Evolutionary conservation across 2,888 invertebrate genomes (phyloP).

Genomic region (Deilephila elpenor): DNA sequence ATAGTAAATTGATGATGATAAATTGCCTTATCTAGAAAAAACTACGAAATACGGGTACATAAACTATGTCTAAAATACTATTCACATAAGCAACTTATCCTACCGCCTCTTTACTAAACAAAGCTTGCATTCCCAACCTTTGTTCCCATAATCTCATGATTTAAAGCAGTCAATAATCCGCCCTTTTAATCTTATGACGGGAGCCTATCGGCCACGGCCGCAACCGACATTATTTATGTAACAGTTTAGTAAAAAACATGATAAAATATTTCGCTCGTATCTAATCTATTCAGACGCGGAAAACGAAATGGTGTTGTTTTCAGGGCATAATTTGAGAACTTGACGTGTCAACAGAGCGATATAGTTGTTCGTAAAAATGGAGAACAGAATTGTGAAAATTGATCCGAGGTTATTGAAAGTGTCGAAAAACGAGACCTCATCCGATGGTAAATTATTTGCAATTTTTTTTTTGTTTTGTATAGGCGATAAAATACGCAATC

Average conservation of each 20-base stretch:
- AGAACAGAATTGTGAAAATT: constrained; percentile 58
- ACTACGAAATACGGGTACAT: background rate
- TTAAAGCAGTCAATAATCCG: background rate
- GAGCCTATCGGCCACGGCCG: constrained; percentile 17
- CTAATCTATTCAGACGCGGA: constrained; percentile 64
- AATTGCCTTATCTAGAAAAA: background rate
- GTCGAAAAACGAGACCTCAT: constrained; percentile 56
- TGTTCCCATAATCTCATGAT: background rate
- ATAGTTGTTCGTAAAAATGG: constrained; percentile 53
- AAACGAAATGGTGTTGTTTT: constrained; percentile 60
- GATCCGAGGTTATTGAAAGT: constrained; percentile 53
- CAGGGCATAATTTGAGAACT: constrained; percentile 45
- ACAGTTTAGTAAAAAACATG: constrained; percentile 43
- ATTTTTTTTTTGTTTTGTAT: background rate
- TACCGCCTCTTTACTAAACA: too few relatives aligned
- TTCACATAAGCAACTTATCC: too few relatives aligned
- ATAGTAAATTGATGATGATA: too few relatives aligned
- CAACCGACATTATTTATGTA: constrained; percentile 32
- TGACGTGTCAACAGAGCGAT: constrained; percentile 51
- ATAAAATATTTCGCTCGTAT: constrained; percentile 61
- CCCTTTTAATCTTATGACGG: background rate
- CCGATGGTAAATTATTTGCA: constrained; percentile 61
- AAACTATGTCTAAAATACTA: background rate
- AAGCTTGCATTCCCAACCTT: background rate
- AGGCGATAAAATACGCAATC: background rate